phyloP scores from a whole-genome alignment of 2,888 invertebrate genomes.

The Cheilosia pagana region DNA sequence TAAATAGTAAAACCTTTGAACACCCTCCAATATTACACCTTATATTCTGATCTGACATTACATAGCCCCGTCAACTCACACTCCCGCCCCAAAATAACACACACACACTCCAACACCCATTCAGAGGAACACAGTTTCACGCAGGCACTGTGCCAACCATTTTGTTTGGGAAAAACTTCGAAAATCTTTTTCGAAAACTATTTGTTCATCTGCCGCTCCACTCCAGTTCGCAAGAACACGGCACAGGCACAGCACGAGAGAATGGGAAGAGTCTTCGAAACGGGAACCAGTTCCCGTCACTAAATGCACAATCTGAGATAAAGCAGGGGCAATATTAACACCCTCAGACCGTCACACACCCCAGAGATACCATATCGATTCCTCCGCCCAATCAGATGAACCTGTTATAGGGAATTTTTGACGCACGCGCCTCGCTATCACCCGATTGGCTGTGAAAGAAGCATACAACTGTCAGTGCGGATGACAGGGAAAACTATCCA shows the following conservation, averaged over 20 bases:
- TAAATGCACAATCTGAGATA: constrained; percentile 62
- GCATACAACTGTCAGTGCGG: constrained; percentile 1
- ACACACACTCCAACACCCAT: constrained; percentile 14
- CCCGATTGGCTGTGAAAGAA: constrained; percentile 80
- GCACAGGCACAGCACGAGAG: background rate
- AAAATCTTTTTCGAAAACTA: constrained; percentile 58
- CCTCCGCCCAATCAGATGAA: constrained; percentile 72
- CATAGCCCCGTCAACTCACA: constrained; percentile 44
- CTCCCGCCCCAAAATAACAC: constrained; percentile 43
- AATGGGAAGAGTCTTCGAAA: constrained; percentile 52
- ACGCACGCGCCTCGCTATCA: constrained; percentile 80
- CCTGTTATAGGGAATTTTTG: constrained; percentile 46
- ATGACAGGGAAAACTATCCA: constrained; percentile 39
- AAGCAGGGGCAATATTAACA: constrained; percentile 55
- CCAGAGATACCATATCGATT: constrained; percentile 43
- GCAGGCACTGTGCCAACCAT: constrained; percentile 69
- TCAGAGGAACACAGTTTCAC: constrained; percentile 45
- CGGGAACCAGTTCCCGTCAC: constrained; percentile 60
- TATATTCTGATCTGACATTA: constrained; percentile 62
- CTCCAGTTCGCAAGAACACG: constrained; percentile 13
- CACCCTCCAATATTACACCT: constrained; percentile 66
- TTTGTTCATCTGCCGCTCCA: constrained; percentile 33
- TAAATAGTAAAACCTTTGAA: constrained; percentile 55
- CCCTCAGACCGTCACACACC: constrained; percentile 32
- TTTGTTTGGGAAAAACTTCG: constrained; percentile 67